Base-by-base conservation (phyloP, 2,113 vertebrate genomes). In the Xerus inauris region DNA sequence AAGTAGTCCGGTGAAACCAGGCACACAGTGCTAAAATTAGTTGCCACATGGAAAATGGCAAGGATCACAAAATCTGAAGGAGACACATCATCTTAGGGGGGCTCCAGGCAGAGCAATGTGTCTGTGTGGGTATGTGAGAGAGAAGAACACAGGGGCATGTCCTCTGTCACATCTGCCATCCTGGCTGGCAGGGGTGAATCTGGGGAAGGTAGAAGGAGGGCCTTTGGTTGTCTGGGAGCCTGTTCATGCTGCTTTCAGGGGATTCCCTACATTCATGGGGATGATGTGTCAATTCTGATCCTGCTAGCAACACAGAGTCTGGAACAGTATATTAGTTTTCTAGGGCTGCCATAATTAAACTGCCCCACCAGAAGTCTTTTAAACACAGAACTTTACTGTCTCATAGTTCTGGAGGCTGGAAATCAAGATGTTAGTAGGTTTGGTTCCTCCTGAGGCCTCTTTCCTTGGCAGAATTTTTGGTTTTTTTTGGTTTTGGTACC, bases 1-100 rank as follows among this genome's bases (percentile, higher is more conserved):
- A 67, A 90, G 87, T 69, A 4, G 19, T 40, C 90, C 62, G 65
- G 77, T 72, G 62, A 76, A 87, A 94, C 93, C n/a, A 89, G 71
- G 0, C 35, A 67, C 51, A 54, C 65, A 40, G 16, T 35, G 89
- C 6, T 75, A 11, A 24, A 82, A 87, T 35, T 75, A 87, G 47
- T 64, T 86, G 22, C 14, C 54, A 28, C 11, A 24, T 3, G 14
- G 9, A 62, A 2, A 8, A 9, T 62, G 20, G 59, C 24, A 26
- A 26, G 59, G 59, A 62, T 11, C 59, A 62, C 26, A 62, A 62
- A 62, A 62, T 62, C 59, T 26, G 59, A 62, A 62, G 24, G 24
- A 62, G 59, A 57, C 22, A 57, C 19, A 62, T 0, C 24, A 26
- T 10, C 59, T 26, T 10, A 62, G 19, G 59, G 54, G 24, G 9